Conservation (phyloP, 2,797 vertebrate species). For the Sebastes vulpes region DNA sequence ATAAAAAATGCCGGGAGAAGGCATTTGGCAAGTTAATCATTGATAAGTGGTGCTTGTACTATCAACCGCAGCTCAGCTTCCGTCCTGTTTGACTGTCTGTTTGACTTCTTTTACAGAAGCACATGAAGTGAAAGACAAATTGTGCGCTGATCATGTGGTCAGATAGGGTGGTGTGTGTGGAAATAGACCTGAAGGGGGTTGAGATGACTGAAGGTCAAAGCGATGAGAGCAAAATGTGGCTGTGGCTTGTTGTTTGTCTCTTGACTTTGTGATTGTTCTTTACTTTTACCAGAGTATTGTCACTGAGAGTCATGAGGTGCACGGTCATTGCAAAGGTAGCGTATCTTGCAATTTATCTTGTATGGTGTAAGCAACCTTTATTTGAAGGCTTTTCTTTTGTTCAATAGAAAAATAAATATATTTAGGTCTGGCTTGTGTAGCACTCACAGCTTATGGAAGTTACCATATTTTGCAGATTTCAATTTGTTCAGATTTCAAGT, state of each 20-base stretch:
- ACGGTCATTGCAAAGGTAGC: no score
- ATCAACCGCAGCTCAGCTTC: constrained; percentile 10
- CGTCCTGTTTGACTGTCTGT: constrained; percentile 25
- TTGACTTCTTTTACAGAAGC: constrained; percentile 28
- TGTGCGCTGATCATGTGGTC: constrained; percentile 9
- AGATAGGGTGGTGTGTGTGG: background rate
- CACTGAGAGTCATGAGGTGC: background rate
- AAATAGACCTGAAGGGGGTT: background rate
- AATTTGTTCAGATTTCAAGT: background rate
- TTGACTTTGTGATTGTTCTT: background rate
- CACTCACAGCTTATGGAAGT: background rate
- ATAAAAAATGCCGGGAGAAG: constrained; percentile 28
- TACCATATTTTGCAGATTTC: background rate
- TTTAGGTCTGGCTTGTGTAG: background rate
- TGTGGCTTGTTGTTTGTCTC: background rate
- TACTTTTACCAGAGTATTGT: background rate
- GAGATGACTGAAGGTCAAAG: constrained; percentile 5
- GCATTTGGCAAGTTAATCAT: constrained; percentile 45
- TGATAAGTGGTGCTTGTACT: constrained; percentile 40
- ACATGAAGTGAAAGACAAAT: background rate
- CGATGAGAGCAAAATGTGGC: background rate
- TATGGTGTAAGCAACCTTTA: background rate
- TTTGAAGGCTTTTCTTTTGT: background rate
- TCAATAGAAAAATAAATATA: background rate
- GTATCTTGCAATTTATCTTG: background rate